Evolutionary conservation across 1,140 invertebrate genomes (phyloP), one percentile per base, ranked within the genome.

Genomic region (Oscheius sp.): DNA sequence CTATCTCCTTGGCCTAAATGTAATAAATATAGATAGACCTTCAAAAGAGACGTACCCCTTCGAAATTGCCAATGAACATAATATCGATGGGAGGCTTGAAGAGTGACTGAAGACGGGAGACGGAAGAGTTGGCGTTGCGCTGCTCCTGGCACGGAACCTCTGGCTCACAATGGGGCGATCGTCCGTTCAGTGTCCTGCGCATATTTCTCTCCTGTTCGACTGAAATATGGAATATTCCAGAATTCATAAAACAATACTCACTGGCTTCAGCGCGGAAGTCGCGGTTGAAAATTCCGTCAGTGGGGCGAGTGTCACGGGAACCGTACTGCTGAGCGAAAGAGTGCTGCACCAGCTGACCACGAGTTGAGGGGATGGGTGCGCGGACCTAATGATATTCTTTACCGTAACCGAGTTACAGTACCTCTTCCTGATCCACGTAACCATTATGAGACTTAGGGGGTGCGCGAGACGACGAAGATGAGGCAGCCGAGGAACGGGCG

Each of bases 71-170:
- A 70, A 88, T 86, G 80, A 88, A 90, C 29, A 90, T 87, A 31
- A 92, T 86, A 80, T 92, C 90, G 68, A 90, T 87, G 1, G 91
- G 91, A 36, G 91, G 91, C 74, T 90, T 87, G 80, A 91, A 92
- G 7, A 92, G 84, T 81, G 91, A 90, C 84, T 91, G 90, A 35
- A 92, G 83, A 61, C 15, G 15, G 7, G 90, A 89, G 87, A 45
- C 85, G 82, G 76, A n/a, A n/a, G n/a, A n/a, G n/a, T 88, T 89
- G 65, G 62, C 34, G 28, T 80, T 85, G 2, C 7, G 29, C 23
- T 7, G 68, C 3, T 69, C 58, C 7, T 69, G 61, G 4, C 66
- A 32, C 3, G 66, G 66, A 2, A 68, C 42, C 10, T 34, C 46
- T 29, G 35, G 29, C 68, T 65, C n/a, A 15, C 20, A 28, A 49